Evolutionary conservation across 2,113 vertebrate genomes (phyloP).

Genomic region (Eublepharis macularius): DNA sequence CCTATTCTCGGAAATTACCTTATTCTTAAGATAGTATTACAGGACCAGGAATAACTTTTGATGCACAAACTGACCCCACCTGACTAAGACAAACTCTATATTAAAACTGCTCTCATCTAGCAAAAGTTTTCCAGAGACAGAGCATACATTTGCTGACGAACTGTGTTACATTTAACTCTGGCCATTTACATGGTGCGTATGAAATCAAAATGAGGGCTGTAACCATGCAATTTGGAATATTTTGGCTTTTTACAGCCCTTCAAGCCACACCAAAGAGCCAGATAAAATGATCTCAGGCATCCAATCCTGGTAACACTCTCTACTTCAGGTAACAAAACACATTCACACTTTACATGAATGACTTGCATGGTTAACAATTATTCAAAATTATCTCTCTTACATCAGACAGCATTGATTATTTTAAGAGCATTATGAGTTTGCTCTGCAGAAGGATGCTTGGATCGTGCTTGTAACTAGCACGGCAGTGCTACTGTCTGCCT

Average conservation of each 20-base stretch:
- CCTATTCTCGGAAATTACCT: neutral
- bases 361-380: no score
- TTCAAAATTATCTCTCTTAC: no score
- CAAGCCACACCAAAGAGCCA: no score
- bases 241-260: neutral
- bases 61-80: neutral
- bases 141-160: neutral
- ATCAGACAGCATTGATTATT: no score
- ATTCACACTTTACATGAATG: no score
- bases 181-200: neutral
- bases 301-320: no score
- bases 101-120: neutral
- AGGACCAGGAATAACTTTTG: slow-evolving; percentile 2
- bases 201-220: neutral
- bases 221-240: neutral
- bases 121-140: neutral
- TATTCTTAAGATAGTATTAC: neutral
- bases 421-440: no score
- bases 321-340: no score
- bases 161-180: neutral
- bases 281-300: no score
- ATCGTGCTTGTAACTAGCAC: no score
- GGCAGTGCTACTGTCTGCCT: no score
- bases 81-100: neutral
- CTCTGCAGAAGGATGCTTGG: no score